Base-by-base conservation (phyloP, 2,797 vertebrate genomes). In the Muraenolepis orangiensis region DNA sequence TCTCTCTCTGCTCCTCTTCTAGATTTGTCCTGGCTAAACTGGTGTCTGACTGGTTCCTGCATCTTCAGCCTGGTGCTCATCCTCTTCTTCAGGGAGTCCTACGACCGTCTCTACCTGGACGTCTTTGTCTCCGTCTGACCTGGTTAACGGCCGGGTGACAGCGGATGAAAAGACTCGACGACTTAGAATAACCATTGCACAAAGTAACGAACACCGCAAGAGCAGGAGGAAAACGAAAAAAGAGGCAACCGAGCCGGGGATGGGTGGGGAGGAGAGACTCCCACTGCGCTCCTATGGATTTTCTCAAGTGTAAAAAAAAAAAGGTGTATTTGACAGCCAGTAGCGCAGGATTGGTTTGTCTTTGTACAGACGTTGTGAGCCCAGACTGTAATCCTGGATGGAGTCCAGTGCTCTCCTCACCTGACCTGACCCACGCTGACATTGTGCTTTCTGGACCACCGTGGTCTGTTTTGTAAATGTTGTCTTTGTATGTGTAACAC, bases 1-100 rank as follows among this genome's bases (percentile, higher is more conserved):
- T 40, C 11, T 51, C n/a, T 4, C 51, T n/a, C n/a, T n/a, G n/a
- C n/a, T n/a, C n/a, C n/a, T 29, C 80, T 89, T 93, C 0, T 94
- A 99, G 98, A 99, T 7, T 81, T 98, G 82, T 96, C 95, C 28
- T 99, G 98, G 98, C 91, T 99, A 87, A 99, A 99, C 94, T 99
- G 98, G 98, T 98, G 96, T 91, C 93, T 99, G 72, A 96, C 97
- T 0, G 96, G 96, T 70, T 98, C 98, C 0, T 98, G 97, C 80
- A 83, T 98, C 91, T 96, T 99, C 92, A 97, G 97, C 90, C 96
- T 99, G 40, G 88, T 96, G 78, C 94, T 98, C 85, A 94, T 99
- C 87, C 91, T 98, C 79, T 95, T 97, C 93, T 98, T 98, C 95
- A 96, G 95, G 74, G 97, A 99, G 89, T 97, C 97, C 20, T 99